Evolutionary conservation across 2,113 vertebrate species (phyloP).

Genomic region (Archilochus colubris): DNA sequence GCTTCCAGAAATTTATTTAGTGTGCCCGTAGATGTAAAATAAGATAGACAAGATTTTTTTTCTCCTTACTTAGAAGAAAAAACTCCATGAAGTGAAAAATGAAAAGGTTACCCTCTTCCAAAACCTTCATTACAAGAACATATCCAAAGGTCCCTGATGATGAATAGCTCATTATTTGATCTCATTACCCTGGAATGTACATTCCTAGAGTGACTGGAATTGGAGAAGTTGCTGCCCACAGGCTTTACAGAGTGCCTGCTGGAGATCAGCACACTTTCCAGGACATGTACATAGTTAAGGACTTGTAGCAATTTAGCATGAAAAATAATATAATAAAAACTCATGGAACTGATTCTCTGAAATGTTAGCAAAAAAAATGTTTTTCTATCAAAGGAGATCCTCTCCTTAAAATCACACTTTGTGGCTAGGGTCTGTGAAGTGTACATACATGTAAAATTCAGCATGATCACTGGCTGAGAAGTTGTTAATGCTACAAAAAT

Average conservation of each 20-base stretch:
- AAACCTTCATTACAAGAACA: conserved; percentile 21
- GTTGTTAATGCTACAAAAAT: not conserved
- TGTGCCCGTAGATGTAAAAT: not conserved
- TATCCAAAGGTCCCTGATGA: conserved; percentile 28
- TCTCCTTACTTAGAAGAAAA: not conserved
- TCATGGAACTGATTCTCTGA: not conserved
- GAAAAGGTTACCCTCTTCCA: conserved; percentile 38
- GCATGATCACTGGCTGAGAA: not conserved
- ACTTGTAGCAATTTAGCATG: not conserved
- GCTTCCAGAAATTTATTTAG: not conserved
- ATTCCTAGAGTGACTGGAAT: not conserved
- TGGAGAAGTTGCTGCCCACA: not conserved
- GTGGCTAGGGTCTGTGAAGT: not conserved
- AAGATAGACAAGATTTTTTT: not conserved
- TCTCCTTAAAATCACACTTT: not conserved
- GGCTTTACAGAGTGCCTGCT: not conserved
- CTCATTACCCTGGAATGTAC: not conserved
- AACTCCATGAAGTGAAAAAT: conserved; percentile 14
- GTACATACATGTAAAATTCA: fast-evolving
- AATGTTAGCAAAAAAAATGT: not conserved
- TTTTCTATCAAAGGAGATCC: not conserved
- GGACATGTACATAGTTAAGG: not conserved
- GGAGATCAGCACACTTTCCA: not conserved
- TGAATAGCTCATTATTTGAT: conserved; percentile 38
- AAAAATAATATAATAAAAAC: not conserved